These are phyloP conservation scores for Montipora sp. DNA, from an alignment of 64 coral and sea anemone genomes.

Conservation along the genomic window DNA sequence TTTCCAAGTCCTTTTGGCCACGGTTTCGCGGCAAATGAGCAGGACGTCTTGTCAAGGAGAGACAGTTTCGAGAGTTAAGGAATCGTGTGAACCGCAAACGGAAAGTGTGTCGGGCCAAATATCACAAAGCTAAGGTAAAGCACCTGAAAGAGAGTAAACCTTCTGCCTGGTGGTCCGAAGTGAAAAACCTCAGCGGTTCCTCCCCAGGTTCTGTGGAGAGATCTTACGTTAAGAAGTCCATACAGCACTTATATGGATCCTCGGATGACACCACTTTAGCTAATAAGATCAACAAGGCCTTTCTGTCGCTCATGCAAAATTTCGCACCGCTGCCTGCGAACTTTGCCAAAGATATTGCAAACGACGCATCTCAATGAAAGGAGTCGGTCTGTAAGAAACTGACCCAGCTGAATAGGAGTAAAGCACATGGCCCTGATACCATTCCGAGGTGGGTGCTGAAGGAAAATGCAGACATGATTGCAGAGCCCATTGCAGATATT, in stretches of 20 bases:
- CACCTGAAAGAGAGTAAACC: conserved; percentile 40
- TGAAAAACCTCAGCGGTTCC: too few relatives aligned
- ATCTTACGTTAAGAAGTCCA: too few relatives aligned
- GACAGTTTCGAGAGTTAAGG: background rate
- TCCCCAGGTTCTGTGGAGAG: too few relatives aligned
- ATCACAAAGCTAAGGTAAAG: background rate
- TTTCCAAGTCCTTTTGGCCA: background rate
- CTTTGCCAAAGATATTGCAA: background rate
- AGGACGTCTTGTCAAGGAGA: background rate
- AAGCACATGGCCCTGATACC: conserved; percentile 41
- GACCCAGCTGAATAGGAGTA: conserved; percentile 15
- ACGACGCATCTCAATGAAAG: background rate
- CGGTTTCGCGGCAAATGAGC: background rate
- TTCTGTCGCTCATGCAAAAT: conserved; percentile 22
- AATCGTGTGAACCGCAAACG: background rate
- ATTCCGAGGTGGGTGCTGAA: conserved; percentile 51
- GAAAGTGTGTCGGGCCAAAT: conserved; percentile 32
- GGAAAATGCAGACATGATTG: conserved; percentile 35
- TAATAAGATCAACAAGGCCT: conserved; percentile 23
- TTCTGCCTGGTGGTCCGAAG: too few relatives aligned
- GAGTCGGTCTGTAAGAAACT: conserved; percentile 19
- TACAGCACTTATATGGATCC: background rate
- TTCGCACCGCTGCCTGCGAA: conserved; percentile 21
- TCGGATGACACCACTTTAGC: conserved; percentile 15
- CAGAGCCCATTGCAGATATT: conserved; percentile 42